Evolutionary conservation across 1,140 invertebrate genomes (phyloP).

Genomic region (Pseudomyrmex cubaensis): DNA sequence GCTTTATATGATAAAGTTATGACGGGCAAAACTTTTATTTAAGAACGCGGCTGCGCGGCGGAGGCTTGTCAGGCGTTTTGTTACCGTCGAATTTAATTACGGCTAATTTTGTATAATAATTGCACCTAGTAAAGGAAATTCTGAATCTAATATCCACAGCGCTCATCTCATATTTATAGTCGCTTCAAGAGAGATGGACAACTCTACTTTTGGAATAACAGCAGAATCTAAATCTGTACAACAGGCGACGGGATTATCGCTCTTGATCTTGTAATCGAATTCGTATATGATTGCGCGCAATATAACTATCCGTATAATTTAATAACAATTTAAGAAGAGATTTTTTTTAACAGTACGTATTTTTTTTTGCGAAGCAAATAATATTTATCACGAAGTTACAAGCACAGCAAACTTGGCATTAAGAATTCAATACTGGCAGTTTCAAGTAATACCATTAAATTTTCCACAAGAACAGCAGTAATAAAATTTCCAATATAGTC

Average conservation of each 20-base stretch:
- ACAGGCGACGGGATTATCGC: constrained; percentile 1
- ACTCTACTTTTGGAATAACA: constrained; percentile 31
- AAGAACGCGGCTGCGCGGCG: constrained; percentile 28
- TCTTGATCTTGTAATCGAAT: constrained; percentile 10
- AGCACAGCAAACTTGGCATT: constrained; percentile 1
- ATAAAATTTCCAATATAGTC: constrained; percentile 44
- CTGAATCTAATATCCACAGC: constrained; percentile 42
- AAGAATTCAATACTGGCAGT: constrained; percentile 19
- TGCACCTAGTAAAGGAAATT: constrained; percentile 44
- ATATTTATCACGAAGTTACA: neutral
- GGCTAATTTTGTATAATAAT: constrained; percentile 61
- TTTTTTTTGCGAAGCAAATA: neutral
- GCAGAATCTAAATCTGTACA: constrained; percentile 24
- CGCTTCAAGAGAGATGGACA: constrained; percentile 34
- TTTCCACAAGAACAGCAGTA: constrained; percentile 16
- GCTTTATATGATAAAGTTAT: constrained; percentile 55
- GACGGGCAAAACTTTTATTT: constrained; percentile 57
- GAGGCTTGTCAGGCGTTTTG: constrained; percentile 41
- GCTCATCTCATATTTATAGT: constrained; percentile 48
- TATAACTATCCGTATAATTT: neutral
- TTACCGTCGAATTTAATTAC: constrained; percentile 46
- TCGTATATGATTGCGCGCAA: neutral
- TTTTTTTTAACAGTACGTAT: neutral
- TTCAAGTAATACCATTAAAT: constrained; percentile 29
- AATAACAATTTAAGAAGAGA: neutral